Evolutionary conservation across 1,140 invertebrate genomes (phyloP).

Genomic region (Hermetia illucens): DNA sequence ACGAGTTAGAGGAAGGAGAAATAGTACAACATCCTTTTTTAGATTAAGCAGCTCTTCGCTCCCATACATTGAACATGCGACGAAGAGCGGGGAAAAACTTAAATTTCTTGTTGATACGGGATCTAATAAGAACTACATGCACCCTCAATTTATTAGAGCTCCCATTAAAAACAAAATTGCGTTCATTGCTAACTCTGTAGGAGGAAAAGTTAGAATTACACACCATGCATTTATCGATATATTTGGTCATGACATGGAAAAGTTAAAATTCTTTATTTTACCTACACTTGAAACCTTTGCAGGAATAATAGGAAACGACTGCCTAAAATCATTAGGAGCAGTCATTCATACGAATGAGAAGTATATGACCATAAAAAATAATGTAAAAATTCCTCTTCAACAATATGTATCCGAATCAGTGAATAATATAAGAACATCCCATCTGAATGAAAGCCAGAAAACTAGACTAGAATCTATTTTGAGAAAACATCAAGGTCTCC

Average conservation of each 20-base stretch:
- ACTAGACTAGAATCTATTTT: background rate
- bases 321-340: background rate
- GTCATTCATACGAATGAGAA: background rate
- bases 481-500: background rate
- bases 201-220: constrained; percentile 3
- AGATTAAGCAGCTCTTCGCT: constrained; percentile 4
- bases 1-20: too few relatives aligned
- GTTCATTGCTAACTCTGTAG: constrained; percentile 6
- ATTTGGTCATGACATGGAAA: constrained; percentile 1
- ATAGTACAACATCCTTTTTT: too few relatives aligned
- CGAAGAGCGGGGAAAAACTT: constrained; percentile 2
- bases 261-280: constrained; percentile 5
- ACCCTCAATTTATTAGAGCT: constrained; percentile 2
- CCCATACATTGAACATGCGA: constrained; percentile 5
- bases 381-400: constrained; percentile 1
- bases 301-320: constrained; percentile 5
- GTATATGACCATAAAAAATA: background rate
- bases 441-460: background rate
- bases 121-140: constrained; percentile 8
- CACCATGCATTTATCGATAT: constrained; percentile 4
- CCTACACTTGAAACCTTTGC: constrained; percentile 3
- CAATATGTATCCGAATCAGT: constrained; percentile 2
- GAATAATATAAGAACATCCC: constrained; percentile 2
- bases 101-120: constrained; percentile 8
- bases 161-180: constrained; percentile 2